Base-by-base conservation (phyloP, 1,140 invertebrate species). In the Solenopsis invicta region DNA sequence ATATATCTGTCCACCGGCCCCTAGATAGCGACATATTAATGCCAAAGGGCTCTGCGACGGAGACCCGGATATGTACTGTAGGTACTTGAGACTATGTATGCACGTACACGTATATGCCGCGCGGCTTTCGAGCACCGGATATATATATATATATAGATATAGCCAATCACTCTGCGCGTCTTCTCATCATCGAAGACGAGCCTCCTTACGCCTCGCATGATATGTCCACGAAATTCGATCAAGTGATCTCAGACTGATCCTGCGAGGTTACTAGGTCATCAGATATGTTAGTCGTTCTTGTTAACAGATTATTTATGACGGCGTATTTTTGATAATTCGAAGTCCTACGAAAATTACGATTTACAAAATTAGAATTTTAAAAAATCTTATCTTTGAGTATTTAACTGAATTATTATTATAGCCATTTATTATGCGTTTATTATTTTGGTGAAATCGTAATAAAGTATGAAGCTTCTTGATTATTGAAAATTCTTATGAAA, bases 21-120 rank as follows among this genome's bases (percentile, higher is more conserved):
- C 89, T 86, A 84, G 89, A 90, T 87, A 89, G 89, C 89, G 85
- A 90, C 85, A 85, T 90, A 90, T 89, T 87, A 86, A 76, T 87
- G 89, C 77, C 77, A 71, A 90, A 89, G 85, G 89, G 76, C 41
- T 87, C 66, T 84, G 80, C 62, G 62, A 84, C 56, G 71, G 64
- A 29, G 29, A 71, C 34, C 66, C 50, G 77, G 74, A 59, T 89
- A 87, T 87, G 82, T 74, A 81, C 69, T 85, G 50, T 77, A 84
- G 75, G 45, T 74, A 66, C 24, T 56, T 50, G 50, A 61, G 52
- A 54, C 59, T 78, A 85, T 84, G 50, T 84, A 75, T 84, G 80
- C 80, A 82, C 52, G 67, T 10, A 41, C 69, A 76, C 2, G 37
- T 84, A 61, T 59, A 66, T 78, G 62, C 71, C 24, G 69, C 77